phyloP scores from a whole-genome alignment of 2,113 vertebrate species.

The Phylloscopus trochilus region DNA sequence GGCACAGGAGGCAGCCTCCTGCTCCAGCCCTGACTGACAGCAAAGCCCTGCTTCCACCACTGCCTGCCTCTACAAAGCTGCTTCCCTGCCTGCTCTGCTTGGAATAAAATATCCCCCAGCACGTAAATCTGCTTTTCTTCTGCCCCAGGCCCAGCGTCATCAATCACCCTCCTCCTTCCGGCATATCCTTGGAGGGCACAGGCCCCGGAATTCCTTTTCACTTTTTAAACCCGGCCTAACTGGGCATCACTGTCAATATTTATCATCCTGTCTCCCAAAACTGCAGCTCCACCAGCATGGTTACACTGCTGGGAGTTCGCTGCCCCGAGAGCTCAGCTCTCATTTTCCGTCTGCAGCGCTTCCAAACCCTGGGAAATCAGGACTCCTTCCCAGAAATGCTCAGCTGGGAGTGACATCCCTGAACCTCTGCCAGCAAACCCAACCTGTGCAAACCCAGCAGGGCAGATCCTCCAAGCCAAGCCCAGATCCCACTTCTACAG shows the following conservation, averaged over 20 bases:
- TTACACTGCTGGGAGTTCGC: not conserved
- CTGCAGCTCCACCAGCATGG: accelerated
- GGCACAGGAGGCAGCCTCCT: not conserved
- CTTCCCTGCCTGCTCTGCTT: not conserved
- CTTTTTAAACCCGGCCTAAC: not conserved
- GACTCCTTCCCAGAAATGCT: not conserved
- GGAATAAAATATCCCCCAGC: not conserved
- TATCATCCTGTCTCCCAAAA: not conserved
- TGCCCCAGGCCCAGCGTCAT: accelerated
- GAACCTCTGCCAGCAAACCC: not conserved
- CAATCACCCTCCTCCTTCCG: accelerated
- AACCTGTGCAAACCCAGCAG: not conserved
- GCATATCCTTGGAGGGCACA: not conserved
- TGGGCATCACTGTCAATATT: not conserved
- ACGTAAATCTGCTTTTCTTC: not conserved
- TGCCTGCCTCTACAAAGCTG: not conserved
- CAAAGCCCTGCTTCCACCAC: not conserved
- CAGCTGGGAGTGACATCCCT: not conserved
- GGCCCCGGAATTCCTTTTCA: not conserved
- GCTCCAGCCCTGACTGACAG: not conserved
- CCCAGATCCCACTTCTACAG: not conserved
- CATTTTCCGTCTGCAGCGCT: not conserved
- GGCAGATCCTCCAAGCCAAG: not conserved
- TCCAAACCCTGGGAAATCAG: not conserved
- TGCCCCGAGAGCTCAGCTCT: not conserved